A percentile compares a stretch with the other conserved stretches of the same genome.
Evolutionary conservation across 2,113 vertebrate genomes (phyloP).

Genomic region (Electrona antarctica): DNA sequence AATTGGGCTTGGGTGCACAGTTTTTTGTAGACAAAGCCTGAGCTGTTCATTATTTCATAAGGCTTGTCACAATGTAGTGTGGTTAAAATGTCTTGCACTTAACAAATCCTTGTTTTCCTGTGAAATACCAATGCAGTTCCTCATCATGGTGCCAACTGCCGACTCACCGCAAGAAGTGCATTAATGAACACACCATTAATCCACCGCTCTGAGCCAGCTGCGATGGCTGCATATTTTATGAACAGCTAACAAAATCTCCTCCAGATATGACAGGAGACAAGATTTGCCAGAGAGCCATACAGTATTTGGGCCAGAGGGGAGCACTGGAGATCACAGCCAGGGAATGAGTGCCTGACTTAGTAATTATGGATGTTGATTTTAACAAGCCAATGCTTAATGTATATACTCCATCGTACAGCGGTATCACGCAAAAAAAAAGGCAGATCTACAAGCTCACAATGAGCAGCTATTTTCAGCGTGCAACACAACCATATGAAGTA

Average conservation of each 20-base stretch:
- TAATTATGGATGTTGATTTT: slow-evolving; percentile 12
- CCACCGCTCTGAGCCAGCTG: background rate
- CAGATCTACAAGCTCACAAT: too few relatives aligned
- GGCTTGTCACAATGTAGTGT: background rate
- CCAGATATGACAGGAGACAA: slow-evolving; percentile 11
- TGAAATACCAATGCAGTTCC: background rate
- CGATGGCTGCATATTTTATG: slow-evolving; percentile 7
- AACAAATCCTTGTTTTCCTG: background rate
- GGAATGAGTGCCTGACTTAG: background rate
- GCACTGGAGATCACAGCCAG: background rate
- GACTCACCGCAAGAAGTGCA: background rate
- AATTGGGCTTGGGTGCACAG: too few relatives aligned
- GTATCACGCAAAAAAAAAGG: too few relatives aligned
- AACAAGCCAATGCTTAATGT: background rate
- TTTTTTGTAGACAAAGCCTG: background rate
- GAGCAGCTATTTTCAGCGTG: too few relatives aligned
- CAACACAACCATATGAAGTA: too few relatives aligned
- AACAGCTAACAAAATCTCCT: background rate
- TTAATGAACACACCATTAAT: background rate
- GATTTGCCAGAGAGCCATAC: background rate
- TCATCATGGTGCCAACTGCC: background rate
- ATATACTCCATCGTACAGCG: too few relatives aligned
- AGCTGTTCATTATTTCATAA: background rate
- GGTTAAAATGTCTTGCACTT: background rate
- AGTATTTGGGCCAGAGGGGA: background rate